Evolutionary conservation across 2,113 vertebrate genomes (phyloP), one percentile per base, ranked within the genome.

Genomic region (Trichomycterus rosablanca): DNA sequence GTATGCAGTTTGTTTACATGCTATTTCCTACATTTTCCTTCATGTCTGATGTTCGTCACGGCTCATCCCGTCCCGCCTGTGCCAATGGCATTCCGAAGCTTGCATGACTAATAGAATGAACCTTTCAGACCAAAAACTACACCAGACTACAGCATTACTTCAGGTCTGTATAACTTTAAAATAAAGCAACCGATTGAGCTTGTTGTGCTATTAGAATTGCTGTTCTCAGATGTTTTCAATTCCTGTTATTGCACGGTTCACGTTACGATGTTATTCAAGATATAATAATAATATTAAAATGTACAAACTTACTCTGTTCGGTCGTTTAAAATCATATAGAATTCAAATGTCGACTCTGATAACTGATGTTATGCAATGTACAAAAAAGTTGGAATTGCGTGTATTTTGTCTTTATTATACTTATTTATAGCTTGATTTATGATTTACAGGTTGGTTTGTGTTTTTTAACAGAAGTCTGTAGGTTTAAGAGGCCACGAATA

Each of bases 101-200:
- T 62, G 66, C 53, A 37, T 43, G 40, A 46, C 16, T 23, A 43
- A 11, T 37, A 57, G 43, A 32, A 8, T 18, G 24, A 65, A 69
- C 62, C 52, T 37, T 19, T 52, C 63, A 44, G 68, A 76, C 80
- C 78, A 79, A 79, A 75, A 75, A 49, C n/a, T n/a, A n/a, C n/a
- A n/a, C n/a, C n/a, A n/a, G 24, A 11, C 23, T 12, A n/a, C 0
- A 37, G n/a, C 15, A 11, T 2, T 52, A 22, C 7, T 0, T 7
- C 46, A 18, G 58, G 56, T 45, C 26, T 32, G 5, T 28, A 48
- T n/a, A 50, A 24, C 12, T 49, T n/a, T n/a, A n/a, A n/a, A 56
- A 34, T 2, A 44, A 26, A 56, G 5, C 20, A 16, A 19, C 20
- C 2, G 19, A 52, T 10, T 43, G 39, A 39, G 23, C 30, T 61